Percentiles rank a stretch among this genome's conserved stretches.
Evolutionary conservation across 2,113 vertebrate genomes (phyloP).

Genomic region (Atrichornis clamosus): DNA sequence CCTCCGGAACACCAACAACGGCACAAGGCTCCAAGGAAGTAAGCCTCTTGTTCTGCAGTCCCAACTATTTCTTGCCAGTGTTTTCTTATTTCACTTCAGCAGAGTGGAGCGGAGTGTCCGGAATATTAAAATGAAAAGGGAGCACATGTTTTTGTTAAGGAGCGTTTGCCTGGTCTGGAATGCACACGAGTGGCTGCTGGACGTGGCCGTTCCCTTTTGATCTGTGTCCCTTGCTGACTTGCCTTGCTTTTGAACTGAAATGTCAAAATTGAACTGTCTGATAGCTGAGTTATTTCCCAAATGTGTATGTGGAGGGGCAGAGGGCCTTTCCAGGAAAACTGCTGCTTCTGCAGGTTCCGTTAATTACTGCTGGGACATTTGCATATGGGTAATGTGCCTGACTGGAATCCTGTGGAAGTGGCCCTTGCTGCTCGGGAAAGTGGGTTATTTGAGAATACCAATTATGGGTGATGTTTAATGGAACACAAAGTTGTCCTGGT

Average conservation of each 20-base stretch:
- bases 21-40: slow-evolving; percentile 85
- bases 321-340: background rate
- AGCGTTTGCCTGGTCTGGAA: background rate
- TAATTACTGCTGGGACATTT: background rate
- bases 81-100: background rate
- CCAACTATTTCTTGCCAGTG: background rate
- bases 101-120: background rate
- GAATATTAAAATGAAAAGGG: background rate
- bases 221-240: background rate
- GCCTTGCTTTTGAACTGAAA: background rate
- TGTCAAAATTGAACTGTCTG: background rate
- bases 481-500: background rate
- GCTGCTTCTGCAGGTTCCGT: background rate
- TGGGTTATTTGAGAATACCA: background rate
- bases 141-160: background rate
- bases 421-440: background rate
- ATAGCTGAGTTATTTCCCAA: background rate
- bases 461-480: background rate
- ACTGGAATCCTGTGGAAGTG: background rate
- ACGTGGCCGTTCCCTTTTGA: background rate
- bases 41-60: slow-evolving; percentile 49
- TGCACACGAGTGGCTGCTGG: background rate
- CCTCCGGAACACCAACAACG: slow-evolving; percentile 88
- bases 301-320: background rate
- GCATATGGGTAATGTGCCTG: background rate